Percentiles rank a stretch among this genome's conserved stretches.
Evolutionary conservation across 1,140 invertebrate genomes (phyloP).

Genomic region (Heliconius melpomene): DNA sequence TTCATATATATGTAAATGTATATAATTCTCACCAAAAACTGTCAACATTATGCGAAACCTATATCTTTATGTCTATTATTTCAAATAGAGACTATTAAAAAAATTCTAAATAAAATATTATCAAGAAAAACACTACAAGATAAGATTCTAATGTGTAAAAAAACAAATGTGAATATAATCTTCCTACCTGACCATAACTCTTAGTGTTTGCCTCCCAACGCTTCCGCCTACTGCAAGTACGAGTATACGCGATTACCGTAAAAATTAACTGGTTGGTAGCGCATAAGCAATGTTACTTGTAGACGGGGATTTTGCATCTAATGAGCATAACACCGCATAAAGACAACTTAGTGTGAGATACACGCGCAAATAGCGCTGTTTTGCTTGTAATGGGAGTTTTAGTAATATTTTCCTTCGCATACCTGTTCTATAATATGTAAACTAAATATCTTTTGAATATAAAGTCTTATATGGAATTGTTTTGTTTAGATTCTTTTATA

Average conservation of each 20-base stretch:
- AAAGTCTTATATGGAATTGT: not conserved
- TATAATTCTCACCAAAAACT: no score
- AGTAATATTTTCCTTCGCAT: conserved; percentile 8
- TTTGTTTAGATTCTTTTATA: not conserved
- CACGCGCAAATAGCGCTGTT: conserved; percentile 18
- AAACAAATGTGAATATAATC: conserved; percentile 46
- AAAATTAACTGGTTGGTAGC: conserved; percentile 63
- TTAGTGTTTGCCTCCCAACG: conserved; percentile 48
- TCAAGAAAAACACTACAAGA: not conserved
- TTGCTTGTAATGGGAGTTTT: conserved; percentile 23
- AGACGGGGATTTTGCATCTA: conserved; percentile 37
- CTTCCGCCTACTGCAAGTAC: conserved; percentile 58
- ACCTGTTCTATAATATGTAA: not conserved
- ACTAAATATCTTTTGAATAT: not conserved
- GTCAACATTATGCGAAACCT: no score
- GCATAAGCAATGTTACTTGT: conserved; percentile 49
- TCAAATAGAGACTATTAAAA: no score
- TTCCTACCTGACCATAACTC: conserved; percentile 53
- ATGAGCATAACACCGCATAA: conserved; percentile 35
- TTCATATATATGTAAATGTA: no score
- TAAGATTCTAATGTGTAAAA: not conserved
- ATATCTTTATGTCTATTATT: no score
- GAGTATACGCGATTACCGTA: conserved; percentile 65
- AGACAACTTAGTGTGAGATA: conserved; percentile 31
- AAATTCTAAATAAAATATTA: not conserved